phyloP scores from a whole-genome alignment of 1,140 invertebrate species.

The Drosophila tani region DNA sequence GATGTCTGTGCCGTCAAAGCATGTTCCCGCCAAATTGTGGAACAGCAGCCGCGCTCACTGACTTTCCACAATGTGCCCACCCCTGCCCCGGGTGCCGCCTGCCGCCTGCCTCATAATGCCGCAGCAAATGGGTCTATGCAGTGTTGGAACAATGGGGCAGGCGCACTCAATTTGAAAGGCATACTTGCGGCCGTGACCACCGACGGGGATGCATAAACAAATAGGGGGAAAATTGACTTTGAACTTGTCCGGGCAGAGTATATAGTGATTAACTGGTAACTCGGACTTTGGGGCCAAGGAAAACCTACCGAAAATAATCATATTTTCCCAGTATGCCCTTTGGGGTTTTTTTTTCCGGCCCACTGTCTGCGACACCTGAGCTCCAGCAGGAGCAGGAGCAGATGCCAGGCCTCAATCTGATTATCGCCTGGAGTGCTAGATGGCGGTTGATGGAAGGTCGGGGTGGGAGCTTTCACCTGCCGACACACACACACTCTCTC shows the following conservation, averaged over 20 bases:
- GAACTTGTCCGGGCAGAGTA: not conserved
- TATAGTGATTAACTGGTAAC: not conserved
- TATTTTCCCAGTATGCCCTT: not conserved
- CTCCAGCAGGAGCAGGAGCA: conserved; percentile 3
- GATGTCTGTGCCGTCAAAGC: conserved; percentile 8
- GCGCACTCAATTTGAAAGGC: conserved; percentile 29
- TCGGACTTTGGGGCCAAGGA: no score
- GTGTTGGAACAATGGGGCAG: conserved; percentile 33
- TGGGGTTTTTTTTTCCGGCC: not conserved
- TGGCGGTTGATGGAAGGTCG: conserved; percentile 21
- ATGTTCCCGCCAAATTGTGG: conserved; percentile 54
- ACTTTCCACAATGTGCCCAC: conserved; percentile 37
- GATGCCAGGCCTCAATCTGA: conserved; percentile 60
- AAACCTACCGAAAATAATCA: no score
- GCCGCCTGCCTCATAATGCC: not conserved
- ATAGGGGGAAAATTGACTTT: conserved; percentile 12
- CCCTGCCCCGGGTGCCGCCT: not conserved
- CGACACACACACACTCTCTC: not conserved
- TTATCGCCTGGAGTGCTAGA: conserved; percentile 72
- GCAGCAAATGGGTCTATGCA: conserved; percentile 17
- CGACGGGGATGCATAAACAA: conserved; percentile 8
- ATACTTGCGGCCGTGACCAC: not conserved
- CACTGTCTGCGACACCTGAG: conserved; percentile 34
- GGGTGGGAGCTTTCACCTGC: conserved; percentile 9
- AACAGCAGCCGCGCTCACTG: conserved; percentile 58